Conservation (phyloP, 2,797 vertebrate genomes). For the Melanotaenia pygmaea region DNA sequence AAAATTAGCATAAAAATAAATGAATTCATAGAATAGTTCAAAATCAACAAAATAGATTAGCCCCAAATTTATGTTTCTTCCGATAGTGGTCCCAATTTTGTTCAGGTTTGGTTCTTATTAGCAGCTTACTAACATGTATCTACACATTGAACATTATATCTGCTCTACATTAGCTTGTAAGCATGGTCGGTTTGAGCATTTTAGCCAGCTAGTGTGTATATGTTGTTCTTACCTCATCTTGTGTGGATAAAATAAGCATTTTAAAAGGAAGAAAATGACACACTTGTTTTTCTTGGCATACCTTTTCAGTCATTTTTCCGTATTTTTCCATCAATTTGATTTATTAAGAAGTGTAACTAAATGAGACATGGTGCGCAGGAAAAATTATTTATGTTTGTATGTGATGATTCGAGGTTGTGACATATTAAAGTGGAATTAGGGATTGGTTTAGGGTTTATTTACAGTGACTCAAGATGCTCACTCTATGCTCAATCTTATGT, state of each 20-base stretch:
- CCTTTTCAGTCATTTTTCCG: not conserved
- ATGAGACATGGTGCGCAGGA: not conserved
- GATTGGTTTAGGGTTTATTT: not conserved
- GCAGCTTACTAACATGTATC: not conserved
- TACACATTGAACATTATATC: not conserved
- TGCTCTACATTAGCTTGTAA: not conserved
- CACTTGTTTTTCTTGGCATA: not conserved
- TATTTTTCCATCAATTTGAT: conserved; percentile 10
- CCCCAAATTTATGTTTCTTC: not conserved
- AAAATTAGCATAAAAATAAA: not conserved
- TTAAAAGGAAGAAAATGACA: not conserved
- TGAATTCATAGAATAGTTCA: not conserved
- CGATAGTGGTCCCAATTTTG: not conserved
- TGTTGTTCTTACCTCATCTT: not conserved
- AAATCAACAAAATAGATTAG: not conserved
- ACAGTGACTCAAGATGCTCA: no score
- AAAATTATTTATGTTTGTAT: not conserved
- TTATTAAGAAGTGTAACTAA: not conserved
- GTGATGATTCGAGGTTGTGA: no score
- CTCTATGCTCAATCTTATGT: not conserved
- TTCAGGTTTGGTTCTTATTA: not conserved
- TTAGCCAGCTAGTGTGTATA: not conserved
- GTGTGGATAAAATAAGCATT: not conserved
- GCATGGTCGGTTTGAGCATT: not conserved
- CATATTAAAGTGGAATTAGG: no score